Conservation (phyloP, 2,113 vertebrate genomes). For the Pygathrix nemaeus region DNA sequence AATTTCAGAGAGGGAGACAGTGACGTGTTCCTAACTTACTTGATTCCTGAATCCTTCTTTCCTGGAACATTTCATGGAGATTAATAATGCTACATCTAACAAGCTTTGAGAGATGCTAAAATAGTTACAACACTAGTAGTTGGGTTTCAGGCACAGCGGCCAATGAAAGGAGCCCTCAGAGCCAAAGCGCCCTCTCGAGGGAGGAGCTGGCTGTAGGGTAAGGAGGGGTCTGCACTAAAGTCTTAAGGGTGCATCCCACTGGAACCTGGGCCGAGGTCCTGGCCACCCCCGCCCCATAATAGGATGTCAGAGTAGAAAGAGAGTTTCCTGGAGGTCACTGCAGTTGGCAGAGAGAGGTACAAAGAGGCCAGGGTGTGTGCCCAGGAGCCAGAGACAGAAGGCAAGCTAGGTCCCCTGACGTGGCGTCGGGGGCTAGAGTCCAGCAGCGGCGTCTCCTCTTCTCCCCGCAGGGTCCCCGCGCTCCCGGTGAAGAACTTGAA, state of each 20-base stretch:
- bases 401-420: not conserved
- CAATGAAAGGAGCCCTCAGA: not conserved
- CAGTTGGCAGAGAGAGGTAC: not conserved
- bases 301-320: not conserved
- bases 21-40: not conserved
- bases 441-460: not conserved
- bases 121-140: not conserved
- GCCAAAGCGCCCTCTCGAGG: not conserved
- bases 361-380: not conserved
- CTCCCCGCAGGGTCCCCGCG: slow-evolving; percentile 90
- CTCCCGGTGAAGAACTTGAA: slow-evolving; percentile 98
- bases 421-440: not conserved
- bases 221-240: too few species aligned
- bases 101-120: not conserved
- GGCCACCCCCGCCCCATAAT: not conserved
- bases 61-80: not conserved
- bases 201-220: not conserved
- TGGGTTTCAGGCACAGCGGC: not conserved
- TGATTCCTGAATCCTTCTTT: not conserved
- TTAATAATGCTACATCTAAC: not conserved
- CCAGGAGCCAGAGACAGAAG: not conserved
- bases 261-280: not conserved
- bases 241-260: too few species aligned
- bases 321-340: not conserved
- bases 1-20: not conserved